phyloP scores from a whole-genome alignment of 2,888 invertebrate genomes.

The Hipparchia semele region DNA sequence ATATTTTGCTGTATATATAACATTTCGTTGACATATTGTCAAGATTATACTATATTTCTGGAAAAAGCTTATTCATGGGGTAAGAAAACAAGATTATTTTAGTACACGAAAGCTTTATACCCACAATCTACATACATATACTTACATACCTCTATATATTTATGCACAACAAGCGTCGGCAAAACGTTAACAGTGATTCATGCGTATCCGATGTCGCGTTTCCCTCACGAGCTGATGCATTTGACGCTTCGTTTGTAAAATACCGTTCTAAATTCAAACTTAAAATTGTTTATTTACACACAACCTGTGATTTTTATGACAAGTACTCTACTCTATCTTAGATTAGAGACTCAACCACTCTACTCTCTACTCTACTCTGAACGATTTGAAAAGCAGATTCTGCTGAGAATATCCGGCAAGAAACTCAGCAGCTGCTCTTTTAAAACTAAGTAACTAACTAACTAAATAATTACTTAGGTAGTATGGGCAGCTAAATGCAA shows the following conservation, averaged over 20 bases:
- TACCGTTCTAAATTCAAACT: background rate
- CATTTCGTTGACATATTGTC: background rate
- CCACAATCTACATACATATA: background rate
- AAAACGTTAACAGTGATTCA: slow-evolving; percentile 32
- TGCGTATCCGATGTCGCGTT: slow-evolving; percentile 26
- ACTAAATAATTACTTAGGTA: too few relatives aligned
- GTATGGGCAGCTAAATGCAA: too few relatives aligned
- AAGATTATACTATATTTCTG: slow-evolving; percentile 7
- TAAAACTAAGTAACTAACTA: too few relatives aligned
- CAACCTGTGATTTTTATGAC: too few relatives aligned
- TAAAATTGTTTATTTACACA: too few relatives aligned
- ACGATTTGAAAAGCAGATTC: too few relatives aligned
- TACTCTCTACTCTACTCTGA: too few relatives aligned
- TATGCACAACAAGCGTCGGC: slow-evolving; percentile 24
- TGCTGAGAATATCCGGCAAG: too few relatives aligned
- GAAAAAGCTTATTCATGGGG: slow-evolving; percentile 23
- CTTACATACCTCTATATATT: background rate
- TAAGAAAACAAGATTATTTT: slow-evolving; percentile 38
- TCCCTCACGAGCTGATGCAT: slow-evolving; percentile 13
- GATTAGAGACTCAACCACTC: too few relatives aligned
- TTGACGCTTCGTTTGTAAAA: slow-evolving; percentile 4
- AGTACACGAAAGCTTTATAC: slow-evolving; percentile 23
- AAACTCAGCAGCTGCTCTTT: too few relatives aligned
- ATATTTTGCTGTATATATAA: background rate
- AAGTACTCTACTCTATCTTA: too few relatives aligned